Conservation (phyloP, 1,140 invertebrate genomes). For the Dinoponera quadriceps region DNA sequence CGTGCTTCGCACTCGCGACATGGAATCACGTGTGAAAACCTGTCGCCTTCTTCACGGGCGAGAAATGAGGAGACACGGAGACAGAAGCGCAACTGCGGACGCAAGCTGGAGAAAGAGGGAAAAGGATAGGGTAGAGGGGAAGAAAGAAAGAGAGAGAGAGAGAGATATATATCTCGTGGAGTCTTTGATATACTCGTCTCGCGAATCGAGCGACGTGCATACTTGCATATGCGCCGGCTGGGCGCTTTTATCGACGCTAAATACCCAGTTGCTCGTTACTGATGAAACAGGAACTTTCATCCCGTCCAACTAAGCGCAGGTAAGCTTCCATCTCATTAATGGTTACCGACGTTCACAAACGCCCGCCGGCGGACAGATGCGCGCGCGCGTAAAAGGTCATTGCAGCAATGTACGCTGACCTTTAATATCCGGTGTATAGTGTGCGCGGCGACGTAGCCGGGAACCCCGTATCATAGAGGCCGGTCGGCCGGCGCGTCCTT, state of each 20-base stretch:
- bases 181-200: no score
- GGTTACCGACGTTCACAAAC: conserved; percentile 41
- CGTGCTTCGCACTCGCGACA: background rate
- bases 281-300: conserved; percentile 58
- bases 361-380: conserved; percentile 34
- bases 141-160: no score
- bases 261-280: conserved; percentile 31
- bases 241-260: conserved; percentile 57
- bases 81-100: no score
- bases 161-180: no score
- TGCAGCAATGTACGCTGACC: conserved; percentile 52
- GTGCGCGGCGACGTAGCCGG: conserved; percentile 5
- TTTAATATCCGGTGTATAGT: conserved; percentile 53
- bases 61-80: no score
- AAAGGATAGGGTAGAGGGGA: no score
- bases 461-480: conserved; percentile 10
- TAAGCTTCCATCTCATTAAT: conserved; percentile 58
- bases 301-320: conserved; percentile 51
- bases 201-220: no score
- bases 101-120: no score
- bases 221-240: conserved; percentile 33
- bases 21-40: background rate
- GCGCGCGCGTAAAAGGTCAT: conserved; percentile 48
- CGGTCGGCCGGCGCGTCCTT: background rate
- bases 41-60: no score